Conservation (phyloP, 2,113 vertebrate species). For the Hymenochirus boettgeri region DNA sequence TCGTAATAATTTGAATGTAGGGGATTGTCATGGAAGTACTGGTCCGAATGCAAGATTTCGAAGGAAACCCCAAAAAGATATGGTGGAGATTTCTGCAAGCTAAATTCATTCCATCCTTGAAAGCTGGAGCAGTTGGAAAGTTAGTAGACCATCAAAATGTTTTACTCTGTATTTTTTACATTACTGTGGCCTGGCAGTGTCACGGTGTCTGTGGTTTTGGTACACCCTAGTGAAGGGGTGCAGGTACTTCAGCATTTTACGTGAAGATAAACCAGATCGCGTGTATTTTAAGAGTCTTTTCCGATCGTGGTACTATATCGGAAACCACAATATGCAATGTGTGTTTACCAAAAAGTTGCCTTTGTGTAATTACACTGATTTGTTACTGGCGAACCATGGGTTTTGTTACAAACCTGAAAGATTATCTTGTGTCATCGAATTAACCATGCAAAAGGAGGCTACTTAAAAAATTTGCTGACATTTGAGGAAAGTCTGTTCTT, state of each 20-base stretch:
- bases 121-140: conserved; percentile 79
- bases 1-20: conserved; percentile 60
- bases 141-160: conserved; percentile 81
- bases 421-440: conserved; percentile 82
- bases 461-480: conserved; percentile 79
- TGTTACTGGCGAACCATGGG: conserved; percentile 89
- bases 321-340: conserved; percentile 89
- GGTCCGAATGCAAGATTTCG: conserved; percentile 81
- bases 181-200: conserved; percentile 82
- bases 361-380: conserved; percentile 89
- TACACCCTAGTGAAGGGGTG: conserved; percentile 87
- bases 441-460: conserved; percentile 86
- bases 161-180: conserved; percentile 80
- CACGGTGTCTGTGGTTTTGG: conserved; percentile 77
- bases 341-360: conserved; percentile 76
- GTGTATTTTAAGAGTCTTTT: conserved; percentile 91
- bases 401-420: conserved; percentile 92
- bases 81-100: conserved; percentile 90
- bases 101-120: conserved; percentile 72
- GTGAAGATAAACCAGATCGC: conserved; percentile 78
- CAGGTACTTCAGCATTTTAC: conserved; percentile 74
- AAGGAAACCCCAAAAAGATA: conserved; percentile 78
- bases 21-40: conserved; percentile 79
- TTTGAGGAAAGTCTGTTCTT: conserved; percentile 79
- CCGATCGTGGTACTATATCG: conserved; percentile 72